These are phyloP conservation scores for Menura novaehollandiae DNA, from an alignment of 2,113 vertebrate species.

Conservation along the genomic window DNA sequence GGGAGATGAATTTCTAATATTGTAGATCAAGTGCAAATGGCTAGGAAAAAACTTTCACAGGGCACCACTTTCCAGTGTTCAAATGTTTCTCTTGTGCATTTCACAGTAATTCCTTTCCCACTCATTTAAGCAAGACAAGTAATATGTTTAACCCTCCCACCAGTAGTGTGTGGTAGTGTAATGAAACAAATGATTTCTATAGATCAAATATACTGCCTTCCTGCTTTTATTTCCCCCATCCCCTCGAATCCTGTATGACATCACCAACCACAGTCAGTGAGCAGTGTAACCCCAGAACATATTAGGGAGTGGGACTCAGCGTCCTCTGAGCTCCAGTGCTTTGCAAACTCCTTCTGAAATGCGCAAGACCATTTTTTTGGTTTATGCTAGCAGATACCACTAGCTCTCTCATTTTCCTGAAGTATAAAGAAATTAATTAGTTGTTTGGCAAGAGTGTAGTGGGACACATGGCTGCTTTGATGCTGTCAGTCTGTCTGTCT, in stretches of 20 bases:
- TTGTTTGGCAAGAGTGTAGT: background rate
- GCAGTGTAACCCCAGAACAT: background rate
- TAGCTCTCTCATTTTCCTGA: background rate
- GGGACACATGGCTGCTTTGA: background rate
- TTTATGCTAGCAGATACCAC: background rate
- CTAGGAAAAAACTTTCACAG: slow-evolving; percentile 11
- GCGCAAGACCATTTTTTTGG: background rate
- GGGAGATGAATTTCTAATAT: background rate
- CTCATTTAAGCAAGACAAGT: background rate
- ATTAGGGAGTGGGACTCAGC: background rate
- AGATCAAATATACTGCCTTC: background rate
- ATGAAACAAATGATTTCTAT: background rate
- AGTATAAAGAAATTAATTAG: background rate
- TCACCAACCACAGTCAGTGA: background rate
- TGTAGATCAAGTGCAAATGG: background rate
- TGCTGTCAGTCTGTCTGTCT: background rate
- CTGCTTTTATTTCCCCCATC: background rate
- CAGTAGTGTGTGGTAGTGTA: background rate
- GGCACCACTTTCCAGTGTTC: background rate
- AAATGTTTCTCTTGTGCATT: background rate
- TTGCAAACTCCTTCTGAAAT: background rate
- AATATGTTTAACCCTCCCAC: background rate
- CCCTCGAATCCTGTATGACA: background rate
- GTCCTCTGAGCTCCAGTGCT: background rate
- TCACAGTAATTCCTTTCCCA: background rate